These are phyloP conservation scores for Dendrolimus kikuchii DNA, from an alignment of 1,140 invertebrate genomes.

Conservation along the genomic window DNA sequence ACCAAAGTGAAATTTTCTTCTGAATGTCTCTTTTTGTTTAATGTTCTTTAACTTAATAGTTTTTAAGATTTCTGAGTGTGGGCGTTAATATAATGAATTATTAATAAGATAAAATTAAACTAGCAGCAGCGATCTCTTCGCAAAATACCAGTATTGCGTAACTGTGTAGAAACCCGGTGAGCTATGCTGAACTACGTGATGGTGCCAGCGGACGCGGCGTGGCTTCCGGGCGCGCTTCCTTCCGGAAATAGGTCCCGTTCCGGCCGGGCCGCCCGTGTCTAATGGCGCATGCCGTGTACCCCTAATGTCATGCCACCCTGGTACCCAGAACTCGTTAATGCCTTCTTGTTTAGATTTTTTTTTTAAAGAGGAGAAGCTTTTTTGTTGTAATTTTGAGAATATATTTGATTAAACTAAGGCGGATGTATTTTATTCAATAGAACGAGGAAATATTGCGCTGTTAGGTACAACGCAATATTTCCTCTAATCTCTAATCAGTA, in stretches of 20 bases:
- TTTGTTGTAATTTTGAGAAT: conserved; percentile 1
- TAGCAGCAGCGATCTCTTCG: no score
- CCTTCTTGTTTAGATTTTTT: conserved; percentile 12
- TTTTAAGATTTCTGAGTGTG: no score
- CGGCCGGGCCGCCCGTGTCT: conserved; percentile 36
- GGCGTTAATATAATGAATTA: no score
- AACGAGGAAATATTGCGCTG: no score
- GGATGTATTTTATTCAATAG: no score
- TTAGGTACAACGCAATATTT: no score
- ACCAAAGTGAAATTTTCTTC: no score
- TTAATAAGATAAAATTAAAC: no score
- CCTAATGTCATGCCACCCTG: conserved; percentile 53
- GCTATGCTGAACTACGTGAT: conserved; percentile 11
- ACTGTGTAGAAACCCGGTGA: conserved; percentile 20
- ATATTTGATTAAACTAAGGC: not conserved
- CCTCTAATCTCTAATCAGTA: no score
- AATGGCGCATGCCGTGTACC: conserved; percentile 48
- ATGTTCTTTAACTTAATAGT: no score
- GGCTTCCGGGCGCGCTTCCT: conserved; percentile 56
- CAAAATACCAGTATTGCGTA: conserved; percentile 42
- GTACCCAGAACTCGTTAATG: conserved; percentile 35
- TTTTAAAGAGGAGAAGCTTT: conserved; percentile 6
- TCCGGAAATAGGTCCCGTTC: conserved; percentile 65
- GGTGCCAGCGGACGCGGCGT: conserved; percentile 38
- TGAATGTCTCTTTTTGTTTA: no score